These are phyloP conservation scores for Stegodyphus mimosarum DNA, from an alignment of 1,140 invertebrate species.

Conservation along the genomic window DNA sequence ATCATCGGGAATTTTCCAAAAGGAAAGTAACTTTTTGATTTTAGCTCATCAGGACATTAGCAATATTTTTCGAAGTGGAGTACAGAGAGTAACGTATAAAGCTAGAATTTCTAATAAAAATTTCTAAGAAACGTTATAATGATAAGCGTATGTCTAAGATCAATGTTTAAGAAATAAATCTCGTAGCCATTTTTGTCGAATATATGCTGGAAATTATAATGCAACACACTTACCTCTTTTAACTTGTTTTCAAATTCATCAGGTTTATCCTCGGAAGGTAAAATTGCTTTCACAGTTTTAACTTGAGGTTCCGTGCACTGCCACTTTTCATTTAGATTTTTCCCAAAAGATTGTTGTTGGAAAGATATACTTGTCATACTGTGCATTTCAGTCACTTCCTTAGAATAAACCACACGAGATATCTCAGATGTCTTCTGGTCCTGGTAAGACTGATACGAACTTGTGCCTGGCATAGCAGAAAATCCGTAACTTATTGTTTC, in stretches of 20 bases:
- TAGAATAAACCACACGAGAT: slow-evolving; percentile 49
- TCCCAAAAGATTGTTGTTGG: slow-evolving; percentile 47
- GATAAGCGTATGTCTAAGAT: too few species aligned
- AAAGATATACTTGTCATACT: slow-evolving; percentile 48
- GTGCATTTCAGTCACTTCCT: slow-evolving; percentile 44
- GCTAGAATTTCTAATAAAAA: too few species aligned
- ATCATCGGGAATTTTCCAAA: too few species aligned
- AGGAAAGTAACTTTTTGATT: too few species aligned
- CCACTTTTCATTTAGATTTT: slow-evolving; percentile 23
- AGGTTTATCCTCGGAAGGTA: too few species aligned
- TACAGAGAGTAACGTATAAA: too few species aligned
- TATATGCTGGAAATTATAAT: neutral
- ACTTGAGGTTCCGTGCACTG: slow-evolving; percentile 31
- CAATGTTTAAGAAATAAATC: too few species aligned
- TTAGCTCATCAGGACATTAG: too few species aligned
- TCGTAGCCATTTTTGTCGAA: too few species aligned
- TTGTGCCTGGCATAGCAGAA: neutral
- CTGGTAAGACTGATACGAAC: neutral
- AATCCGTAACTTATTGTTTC: slow-evolving; percentile 32
- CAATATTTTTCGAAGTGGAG: too few species aligned
- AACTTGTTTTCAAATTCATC: slow-evolving; percentile 19
- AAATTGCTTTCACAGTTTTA: neutral
- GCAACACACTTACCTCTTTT: slow-evolving; percentile 12
- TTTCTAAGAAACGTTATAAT: too few species aligned
- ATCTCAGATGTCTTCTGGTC: slow-evolving; percentile 10